phyloP scores from a whole-genome alignment of 2,113 vertebrate genomes.

The Sebastes fasciatus region DNA sequence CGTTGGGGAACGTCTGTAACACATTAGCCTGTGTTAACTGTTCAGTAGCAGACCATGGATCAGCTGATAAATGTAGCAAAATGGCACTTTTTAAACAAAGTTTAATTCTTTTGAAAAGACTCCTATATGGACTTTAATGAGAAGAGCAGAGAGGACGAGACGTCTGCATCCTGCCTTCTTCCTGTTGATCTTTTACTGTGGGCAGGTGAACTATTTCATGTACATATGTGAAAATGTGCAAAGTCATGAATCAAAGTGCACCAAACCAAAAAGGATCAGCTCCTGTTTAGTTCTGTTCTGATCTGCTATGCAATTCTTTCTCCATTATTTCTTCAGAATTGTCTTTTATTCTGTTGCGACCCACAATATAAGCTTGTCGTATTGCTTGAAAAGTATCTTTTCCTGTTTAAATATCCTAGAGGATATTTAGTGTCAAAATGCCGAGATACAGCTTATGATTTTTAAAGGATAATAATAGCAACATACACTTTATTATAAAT shows the following conservation, averaged over 20 bases:
- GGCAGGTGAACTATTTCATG: slow-evolving; percentile 82
- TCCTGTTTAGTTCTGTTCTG: slow-evolving; percentile 88
- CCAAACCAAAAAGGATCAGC: slow-evolving; percentile 91
- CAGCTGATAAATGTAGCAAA: slow-evolving; percentile 94
- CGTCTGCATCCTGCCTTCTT: slow-evolving; percentile 61
- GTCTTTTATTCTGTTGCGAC: slow-evolving; percentile 84
- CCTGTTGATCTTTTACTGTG: slow-evolving; percentile 75
- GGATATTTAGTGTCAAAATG: slow-evolving; percentile 84
- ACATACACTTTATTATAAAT: slow-evolving; percentile 87
- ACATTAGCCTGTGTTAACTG: slow-evolving; percentile 79
- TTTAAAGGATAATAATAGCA: slow-evolving; percentile 84
- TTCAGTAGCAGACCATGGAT: slow-evolving; percentile 79
- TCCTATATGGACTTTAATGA: slow-evolving; percentile 67
- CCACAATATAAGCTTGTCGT: slow-evolving; percentile 90
- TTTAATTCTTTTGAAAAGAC: slow-evolving; percentile 67
- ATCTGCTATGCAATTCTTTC: slow-evolving; percentile 96
- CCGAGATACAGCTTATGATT: slow-evolving; percentile 87
- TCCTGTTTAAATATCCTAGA: slow-evolving; percentile 84
- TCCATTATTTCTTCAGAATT: slow-evolving; percentile 85
- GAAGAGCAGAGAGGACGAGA: slow-evolving; percentile 51
- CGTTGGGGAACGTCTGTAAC: slow-evolving; percentile 75
- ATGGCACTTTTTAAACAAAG: slow-evolving; percentile 88
- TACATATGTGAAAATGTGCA: slow-evolving; percentile 82
- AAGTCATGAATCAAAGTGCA: slow-evolving; percentile 85
- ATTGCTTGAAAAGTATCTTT: slow-evolving; percentile 86